Evolutionary conservation across 2,888 invertebrate genomes (phyloP), one percentile per base, ranked within the genome.

Genomic region (Pandemis corylana): DNA sequence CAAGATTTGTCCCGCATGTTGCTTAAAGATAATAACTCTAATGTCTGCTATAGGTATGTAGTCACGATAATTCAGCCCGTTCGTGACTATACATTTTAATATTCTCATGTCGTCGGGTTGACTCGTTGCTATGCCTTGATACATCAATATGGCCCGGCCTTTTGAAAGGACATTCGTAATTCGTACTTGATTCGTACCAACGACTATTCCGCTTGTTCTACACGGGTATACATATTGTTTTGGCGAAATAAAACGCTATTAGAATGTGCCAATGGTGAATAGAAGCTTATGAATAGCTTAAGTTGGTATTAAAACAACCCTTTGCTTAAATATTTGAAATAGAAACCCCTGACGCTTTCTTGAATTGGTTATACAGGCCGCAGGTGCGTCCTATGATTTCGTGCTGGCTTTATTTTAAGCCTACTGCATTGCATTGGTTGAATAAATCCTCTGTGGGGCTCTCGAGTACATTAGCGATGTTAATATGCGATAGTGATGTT

Each of bases 81-180:
- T 90, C 92, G 93, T 92, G 92, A 91, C 92, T 89, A 78, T 81
- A 86, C 89, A 87, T 89, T 88, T 92, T 91, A 89, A 89, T 91
- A 92, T 91, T 88, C 90, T 78, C 77, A 76, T 76, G 78, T 79
- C 82, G 85, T 84, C 78, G 76, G 53, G 20, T 61, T 79, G 82
- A 83, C 85, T 82, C 87, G 90, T 91, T 88, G 91, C 90, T 88
- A 91, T 87, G 90, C 83, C 79, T 85, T 89, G 91, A 89, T 91
- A 92, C 86, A 89, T 92, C 92, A 84, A 92, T 92, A 90, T 77
- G 69, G 59, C 46, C 20, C 51, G 42, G 36, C 44, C 36, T 61
- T 61, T 36, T 65, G 65, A 70, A 73, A 73, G 61, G 66, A 67
- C 61, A 65, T 61, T 65, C 46, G 63, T 36, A 72, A 59, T 28